phyloP scores from a whole-genome alignment of 1,140 invertebrate species.

The Scaptomyza hsui region DNA sequence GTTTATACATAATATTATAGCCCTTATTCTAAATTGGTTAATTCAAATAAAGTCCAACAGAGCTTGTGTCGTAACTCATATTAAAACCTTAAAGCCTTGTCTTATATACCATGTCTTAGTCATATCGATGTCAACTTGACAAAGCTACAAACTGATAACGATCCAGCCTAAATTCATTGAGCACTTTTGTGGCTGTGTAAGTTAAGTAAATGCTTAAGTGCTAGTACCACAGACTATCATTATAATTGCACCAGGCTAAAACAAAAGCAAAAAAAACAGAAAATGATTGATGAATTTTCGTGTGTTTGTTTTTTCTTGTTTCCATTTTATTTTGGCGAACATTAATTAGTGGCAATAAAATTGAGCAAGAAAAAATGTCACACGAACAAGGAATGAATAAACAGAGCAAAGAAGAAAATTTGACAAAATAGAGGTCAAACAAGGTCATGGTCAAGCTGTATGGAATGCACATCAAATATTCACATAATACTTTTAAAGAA shows the following conservation, averaged over 20 bases:
- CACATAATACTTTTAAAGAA: constrained; percentile 4
- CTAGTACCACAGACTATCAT: constrained; percentile 62
- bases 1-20: too few species aligned
- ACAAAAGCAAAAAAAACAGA: constrained; percentile 8
- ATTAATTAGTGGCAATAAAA: constrained; percentile 75
- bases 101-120: constrained; percentile 15
- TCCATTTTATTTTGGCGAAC: constrained; percentile 21
- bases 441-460: constrained; percentile 64
- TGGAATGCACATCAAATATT: constrained; percentile 24
- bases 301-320: constrained; percentile 1
- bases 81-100: neutral
- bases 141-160: constrained; percentile 33
- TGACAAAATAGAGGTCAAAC: constrained; percentile 57
- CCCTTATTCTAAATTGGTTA: too few species aligned
- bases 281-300: constrained; percentile 59
- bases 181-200: constrained; percentile 49
- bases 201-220: constrained; percentile 51
- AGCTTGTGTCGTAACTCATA: neutral
- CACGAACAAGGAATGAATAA: constrained; percentile 18
- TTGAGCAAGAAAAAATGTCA: constrained; percentile 53
- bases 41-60: too few species aligned
- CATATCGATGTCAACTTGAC: constrained; percentile 30
- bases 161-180: constrained; percentile 42
- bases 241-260: constrained; percentile 57
- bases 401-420: constrained; percentile 23